Percentiles rank a stretch among this genome's conserved stretches.
Conservation (phyloP, 1,140 invertebrate species). For the Platorchestia sp. region DNA sequence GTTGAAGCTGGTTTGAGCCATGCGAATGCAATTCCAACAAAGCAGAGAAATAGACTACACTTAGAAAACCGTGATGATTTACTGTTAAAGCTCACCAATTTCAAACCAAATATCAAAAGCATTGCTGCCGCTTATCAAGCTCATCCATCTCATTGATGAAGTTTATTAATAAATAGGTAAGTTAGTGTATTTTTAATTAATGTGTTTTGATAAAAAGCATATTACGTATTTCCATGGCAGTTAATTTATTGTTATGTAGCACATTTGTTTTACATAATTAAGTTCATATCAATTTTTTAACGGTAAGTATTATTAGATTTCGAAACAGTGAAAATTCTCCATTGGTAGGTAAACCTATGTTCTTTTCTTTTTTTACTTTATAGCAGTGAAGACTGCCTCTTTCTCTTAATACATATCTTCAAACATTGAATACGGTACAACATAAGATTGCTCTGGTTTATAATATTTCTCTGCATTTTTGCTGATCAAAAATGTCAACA, state of each 20-base stretch:
- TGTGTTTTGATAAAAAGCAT: no score
- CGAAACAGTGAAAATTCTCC: no score
- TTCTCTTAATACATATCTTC: not conserved
- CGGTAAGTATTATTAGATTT: no score
- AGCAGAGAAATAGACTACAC: conserved; percentile 48
- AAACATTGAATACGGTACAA: not conserved
- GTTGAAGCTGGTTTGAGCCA: conserved; percentile 52
- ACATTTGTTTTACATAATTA: no score
- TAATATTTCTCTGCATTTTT: no score
- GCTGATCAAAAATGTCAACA: not conserved
- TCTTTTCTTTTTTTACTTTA: not conserved
- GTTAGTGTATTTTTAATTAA: not conserved
- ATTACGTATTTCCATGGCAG: no score
- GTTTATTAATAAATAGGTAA: not conserved
- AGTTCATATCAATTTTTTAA: not conserved
- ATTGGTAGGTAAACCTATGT: not conserved
- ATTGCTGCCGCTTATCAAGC: no score
- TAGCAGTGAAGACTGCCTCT: not conserved
- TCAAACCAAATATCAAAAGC: conserved; percentile 42
- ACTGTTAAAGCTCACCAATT: conserved; percentile 38
- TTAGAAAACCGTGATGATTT: conserved; percentile 38
- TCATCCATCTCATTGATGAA: not conserved
- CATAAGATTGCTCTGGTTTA: not conserved
- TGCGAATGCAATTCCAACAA: conserved; percentile 46
- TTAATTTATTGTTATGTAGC: no score